phyloP scores from a whole-genome alignment of 1,140 invertebrate species.

The Hormaphis cornu region DNA sequence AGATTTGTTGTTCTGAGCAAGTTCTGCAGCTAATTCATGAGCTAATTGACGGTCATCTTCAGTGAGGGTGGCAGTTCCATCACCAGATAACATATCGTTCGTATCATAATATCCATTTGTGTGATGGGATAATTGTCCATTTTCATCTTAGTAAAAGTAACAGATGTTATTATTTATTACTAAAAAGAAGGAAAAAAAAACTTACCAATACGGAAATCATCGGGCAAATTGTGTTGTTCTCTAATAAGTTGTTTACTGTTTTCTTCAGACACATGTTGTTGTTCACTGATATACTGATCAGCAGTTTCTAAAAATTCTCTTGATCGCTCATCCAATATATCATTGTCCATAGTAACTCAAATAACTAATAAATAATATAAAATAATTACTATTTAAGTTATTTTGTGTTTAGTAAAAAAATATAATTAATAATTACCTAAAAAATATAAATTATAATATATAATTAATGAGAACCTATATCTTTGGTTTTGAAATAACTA shows the following conservation, averaged over 20 bases:
- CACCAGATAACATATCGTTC: constrained; percentile 17
- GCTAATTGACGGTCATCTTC: constrained; percentile 24
- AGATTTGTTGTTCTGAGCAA: constrained; percentile 25
- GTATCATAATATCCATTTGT: constrained; percentile 20
- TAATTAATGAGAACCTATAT: no score
- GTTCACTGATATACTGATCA: constrained; percentile 22
- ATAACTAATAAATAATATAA: no score
- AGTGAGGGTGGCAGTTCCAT: constrained; percentile 5
- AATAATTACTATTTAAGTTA: no score
- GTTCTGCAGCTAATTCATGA: constrained; percentile 22
- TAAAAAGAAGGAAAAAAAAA: background rate
- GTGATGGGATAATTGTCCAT: constrained; percentile 23
- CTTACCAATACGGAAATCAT: constrained; percentile 24
- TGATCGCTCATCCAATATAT: constrained; percentile 23
- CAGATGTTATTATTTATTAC: background rate
- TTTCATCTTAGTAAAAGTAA: constrained; percentile 5
- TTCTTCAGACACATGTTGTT: constrained; percentile 25
- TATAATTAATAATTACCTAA: no score
- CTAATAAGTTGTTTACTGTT: constrained; percentile 13
- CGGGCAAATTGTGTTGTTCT: constrained; percentile 8
- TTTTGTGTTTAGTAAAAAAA: no score
- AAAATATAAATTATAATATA: no score
- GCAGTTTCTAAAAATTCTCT: constrained; percentile 30
- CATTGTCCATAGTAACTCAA: constrained; percentile 11
- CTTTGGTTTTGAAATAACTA: no score